Conservation (phyloP, 1,140 invertebrate species). For the Scaptomyza graminum region DNA sequence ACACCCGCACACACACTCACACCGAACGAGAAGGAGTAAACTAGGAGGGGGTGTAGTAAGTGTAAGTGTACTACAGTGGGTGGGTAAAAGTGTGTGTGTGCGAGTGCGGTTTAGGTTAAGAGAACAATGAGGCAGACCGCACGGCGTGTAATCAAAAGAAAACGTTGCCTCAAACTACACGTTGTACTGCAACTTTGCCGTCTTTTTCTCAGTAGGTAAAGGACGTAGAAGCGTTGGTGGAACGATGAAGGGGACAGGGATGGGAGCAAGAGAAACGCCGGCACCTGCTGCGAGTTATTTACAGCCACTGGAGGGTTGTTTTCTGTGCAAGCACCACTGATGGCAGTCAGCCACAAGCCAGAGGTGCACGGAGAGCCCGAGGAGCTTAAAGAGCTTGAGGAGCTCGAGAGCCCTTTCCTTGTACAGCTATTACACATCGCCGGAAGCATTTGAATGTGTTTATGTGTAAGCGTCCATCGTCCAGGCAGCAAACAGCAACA, state of each 20-base stretch:
- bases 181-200: background rate
- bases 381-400: background rate
- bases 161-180: constrained; percentile 51
- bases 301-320: constrained; percentile 72
- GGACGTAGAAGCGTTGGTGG: constrained; percentile 14
- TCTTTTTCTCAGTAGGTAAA: constrained; percentile 16
- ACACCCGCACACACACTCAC: constrained; percentile 24
- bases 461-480: constrained; percentile 70
- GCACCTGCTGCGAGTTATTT: constrained; percentile 80
- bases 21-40: no score
- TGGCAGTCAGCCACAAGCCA: background rate
- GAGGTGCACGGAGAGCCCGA: constrained; percentile 6
- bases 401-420: constrained; percentile 39
- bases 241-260: no score
- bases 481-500: constrained; percentile 36
- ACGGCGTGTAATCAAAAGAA: constrained; percentile 66
- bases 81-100: background rate
- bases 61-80: background rate
- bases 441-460: constrained; percentile 79
- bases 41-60: background rate
- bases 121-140: constrained; percentile 44
- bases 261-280: constrained; percentile 12
- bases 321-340: constrained; percentile 5
- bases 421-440: constrained; percentile 71
- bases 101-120: background rate